phyloP scores from a whole-genome alignment of 2,113 vertebrate species.

The Butorides virescens region DNA sequence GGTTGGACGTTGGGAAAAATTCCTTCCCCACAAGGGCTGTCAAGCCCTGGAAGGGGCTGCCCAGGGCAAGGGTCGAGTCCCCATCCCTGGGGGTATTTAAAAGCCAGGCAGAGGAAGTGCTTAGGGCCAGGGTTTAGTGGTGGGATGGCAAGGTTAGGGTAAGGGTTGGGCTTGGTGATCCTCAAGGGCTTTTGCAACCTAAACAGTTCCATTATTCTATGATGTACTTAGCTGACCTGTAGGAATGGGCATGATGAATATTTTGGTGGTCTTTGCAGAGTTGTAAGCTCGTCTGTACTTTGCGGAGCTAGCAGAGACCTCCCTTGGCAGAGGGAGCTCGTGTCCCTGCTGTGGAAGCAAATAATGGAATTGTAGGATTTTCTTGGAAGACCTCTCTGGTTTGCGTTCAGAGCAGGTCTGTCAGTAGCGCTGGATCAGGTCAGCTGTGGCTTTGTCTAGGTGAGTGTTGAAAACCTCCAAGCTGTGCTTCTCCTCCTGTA shows the following conservation, averaged over 20 bases:
- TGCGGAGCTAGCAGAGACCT: background rate
- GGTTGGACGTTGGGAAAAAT: too few species aligned
- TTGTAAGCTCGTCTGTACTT: background rate
- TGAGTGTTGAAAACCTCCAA: background rate
- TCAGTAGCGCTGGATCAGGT: background rate
- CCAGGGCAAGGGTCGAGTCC: too few species aligned
- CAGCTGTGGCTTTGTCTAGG: background rate
- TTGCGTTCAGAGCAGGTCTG: background rate
- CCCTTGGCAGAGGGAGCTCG: background rate
- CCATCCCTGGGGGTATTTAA: too few species aligned
- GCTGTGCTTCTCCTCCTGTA: background rate
- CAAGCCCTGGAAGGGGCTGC: too few species aligned
- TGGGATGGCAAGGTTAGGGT: too few species aligned
- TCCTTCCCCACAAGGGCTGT: too few species aligned
- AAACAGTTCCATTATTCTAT: too few species aligned
- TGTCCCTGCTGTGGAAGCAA: background rate
- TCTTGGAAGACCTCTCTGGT: background rate
- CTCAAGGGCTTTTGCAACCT: too few species aligned
- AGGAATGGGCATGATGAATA: background rate
- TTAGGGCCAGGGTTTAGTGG: too few species aligned
- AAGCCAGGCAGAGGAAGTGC: too few species aligned
- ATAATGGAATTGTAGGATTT: background rate
- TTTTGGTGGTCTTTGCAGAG: background rate
- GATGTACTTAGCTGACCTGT: background rate
- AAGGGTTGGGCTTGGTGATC: too few species aligned